Conservation (phyloP, 2,888 invertebrate genomes). For the Drosophila leonis region DNA sequence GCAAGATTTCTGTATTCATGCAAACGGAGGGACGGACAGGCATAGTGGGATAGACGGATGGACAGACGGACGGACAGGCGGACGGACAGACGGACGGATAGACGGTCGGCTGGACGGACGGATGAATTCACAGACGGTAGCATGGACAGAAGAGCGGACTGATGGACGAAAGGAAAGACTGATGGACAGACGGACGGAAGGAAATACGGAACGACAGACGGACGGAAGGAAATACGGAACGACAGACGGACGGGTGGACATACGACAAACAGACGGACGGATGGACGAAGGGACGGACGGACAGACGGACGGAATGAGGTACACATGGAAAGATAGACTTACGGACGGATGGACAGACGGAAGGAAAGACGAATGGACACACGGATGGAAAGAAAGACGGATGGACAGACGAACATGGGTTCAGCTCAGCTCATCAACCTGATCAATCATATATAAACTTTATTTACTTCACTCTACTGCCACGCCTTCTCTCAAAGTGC, state of each 20-base stretch:
- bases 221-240: not conserved
- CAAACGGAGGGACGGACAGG: not conserved
- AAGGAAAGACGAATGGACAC: not conserved
- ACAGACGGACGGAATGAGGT: not conserved
- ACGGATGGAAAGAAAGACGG: not conserved
- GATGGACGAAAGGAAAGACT: too few relatives aligned
- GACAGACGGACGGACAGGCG: not conserved
- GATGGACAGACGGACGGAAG: not conserved
- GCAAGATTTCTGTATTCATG: too few relatives aligned
- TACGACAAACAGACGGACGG: not conserved
- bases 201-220: not conserved
- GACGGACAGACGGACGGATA: not conserved
- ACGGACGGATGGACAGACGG: not conserved
- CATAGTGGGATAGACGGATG: not conserved
- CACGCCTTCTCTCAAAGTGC: not conserved
- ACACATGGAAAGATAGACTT: not conserved
- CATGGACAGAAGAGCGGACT: too few relatives aligned
- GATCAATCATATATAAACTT: not conserved
- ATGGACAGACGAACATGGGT: not conserved
- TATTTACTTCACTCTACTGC: not conserved
- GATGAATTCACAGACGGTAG: too few relatives aligned
- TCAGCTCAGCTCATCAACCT: too few relatives aligned
- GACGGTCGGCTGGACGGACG: not conserved
- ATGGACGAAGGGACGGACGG: not conserved
- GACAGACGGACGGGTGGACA: not conserved